Conservation (phyloP, 1,140 invertebrate species). For the Alviniconcha marisindica region DNA sequence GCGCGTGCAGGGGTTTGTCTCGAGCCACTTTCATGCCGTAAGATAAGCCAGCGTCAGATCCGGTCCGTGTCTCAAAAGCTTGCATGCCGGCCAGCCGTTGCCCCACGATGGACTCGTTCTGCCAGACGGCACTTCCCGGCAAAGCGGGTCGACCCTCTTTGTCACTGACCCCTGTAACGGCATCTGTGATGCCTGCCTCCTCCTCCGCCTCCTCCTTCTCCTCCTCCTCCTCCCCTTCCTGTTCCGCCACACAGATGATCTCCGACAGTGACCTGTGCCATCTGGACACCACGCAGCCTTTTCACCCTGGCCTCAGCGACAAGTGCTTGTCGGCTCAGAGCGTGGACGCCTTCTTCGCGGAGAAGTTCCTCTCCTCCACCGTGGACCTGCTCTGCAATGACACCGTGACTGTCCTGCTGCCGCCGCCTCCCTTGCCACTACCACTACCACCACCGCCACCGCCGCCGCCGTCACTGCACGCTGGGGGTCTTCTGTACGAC, state of each 20-base stretch:
- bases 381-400: background rate
- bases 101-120: background rate
- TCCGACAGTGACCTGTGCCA: background rate
- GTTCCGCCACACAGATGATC: too few species aligned
- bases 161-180: background rate
- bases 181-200: background rate
- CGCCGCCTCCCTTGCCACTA: background rate
- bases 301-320: background rate
- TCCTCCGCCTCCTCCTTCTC: background rate
- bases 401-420: background rate
- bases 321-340: background rate
- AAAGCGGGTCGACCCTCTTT: background rate
- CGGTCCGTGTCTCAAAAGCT: background rate
- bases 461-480: background rate
- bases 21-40: background rate
- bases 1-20: background rate
- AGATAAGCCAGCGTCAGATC: background rate
- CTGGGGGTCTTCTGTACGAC: background rate
- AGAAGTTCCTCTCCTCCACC: conserved; percentile 28
- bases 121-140: background rate
- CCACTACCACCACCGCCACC: background rate
- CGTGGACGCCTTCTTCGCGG: background rate
- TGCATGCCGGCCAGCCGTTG: background rate
- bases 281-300: background rate
- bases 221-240: too few species aligned